phyloP scores from a whole-genome alignment of 30 jellyfish, hydroid and myxozoan genomes.

The Aurelia sp. region DNA sequence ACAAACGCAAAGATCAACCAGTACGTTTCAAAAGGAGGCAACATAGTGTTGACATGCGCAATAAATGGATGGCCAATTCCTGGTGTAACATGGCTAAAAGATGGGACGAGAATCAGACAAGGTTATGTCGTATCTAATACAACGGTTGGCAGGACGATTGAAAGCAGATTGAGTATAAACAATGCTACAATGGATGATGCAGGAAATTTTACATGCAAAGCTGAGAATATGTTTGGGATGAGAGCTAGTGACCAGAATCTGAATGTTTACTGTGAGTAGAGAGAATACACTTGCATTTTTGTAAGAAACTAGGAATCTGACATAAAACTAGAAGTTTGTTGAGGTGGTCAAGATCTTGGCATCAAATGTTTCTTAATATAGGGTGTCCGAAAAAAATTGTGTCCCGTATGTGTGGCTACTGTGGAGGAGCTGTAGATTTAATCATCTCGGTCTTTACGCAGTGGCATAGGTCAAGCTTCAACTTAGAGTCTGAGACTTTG shows the following conservation, averaged over 20 bases:
- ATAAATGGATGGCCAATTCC: constrained; percentile 26
- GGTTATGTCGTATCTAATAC: background rate
- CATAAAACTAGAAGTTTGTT: background rate
- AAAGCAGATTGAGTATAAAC: background rate
- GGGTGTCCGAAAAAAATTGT: no score
- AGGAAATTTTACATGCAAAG: constrained; percentile 10
- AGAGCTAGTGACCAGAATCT: background rate
- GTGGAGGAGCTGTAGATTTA: no score
- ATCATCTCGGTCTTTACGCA: no score
- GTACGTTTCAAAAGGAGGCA: constrained; percentile 11
- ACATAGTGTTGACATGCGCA: background rate
- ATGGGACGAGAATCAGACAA: background rate
- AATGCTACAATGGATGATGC: constrained; percentile 15
- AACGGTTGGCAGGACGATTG: background rate
- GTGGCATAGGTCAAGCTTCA: no score
- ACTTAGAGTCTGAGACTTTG: no score
- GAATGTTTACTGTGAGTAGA: constrained; percentile 10
- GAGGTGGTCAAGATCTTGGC: background rate
- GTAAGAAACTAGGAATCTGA: background rate
- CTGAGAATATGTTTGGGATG: constrained; percentile 47
- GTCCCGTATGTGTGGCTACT: no score
- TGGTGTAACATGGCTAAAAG: constrained; percentile 7
- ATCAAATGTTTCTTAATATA: no score
- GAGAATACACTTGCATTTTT: background rate
- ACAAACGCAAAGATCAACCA: background rate